phyloP scores from a whole-genome alignment of 2,113 vertebrate genomes.

The Triplophysa rosa region DNA sequence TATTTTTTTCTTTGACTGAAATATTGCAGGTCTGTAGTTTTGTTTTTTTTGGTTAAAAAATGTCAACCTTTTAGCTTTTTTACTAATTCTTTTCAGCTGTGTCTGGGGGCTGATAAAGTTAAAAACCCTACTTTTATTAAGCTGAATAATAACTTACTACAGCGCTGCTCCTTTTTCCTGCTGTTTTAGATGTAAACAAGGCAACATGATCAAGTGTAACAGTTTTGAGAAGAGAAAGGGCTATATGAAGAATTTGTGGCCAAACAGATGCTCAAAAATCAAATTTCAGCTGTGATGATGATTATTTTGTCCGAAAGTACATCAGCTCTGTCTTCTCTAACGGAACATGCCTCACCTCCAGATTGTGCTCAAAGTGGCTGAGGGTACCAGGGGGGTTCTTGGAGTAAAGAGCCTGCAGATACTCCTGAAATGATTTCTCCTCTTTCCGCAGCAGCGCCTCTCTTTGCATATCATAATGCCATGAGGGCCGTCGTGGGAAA shows the following conservation, averaged over 20 bases:
- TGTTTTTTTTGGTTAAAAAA: too few species aligned
- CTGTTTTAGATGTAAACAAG: too few species aligned
- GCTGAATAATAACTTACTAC: too few species aligned
- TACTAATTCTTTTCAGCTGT: too few species aligned
- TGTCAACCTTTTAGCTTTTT: too few species aligned
- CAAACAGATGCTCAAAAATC: not conserved
- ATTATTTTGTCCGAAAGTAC: not conserved
- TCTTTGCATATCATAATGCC: constrained; percentile 86
- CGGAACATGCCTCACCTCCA: constrained; percentile 77
- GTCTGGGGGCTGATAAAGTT: too few species aligned
- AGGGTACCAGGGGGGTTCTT: constrained; percentile 79
- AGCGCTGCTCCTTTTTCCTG: too few species aligned
- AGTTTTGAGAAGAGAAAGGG: too few species aligned
- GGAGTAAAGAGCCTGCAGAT: constrained; percentile 80
- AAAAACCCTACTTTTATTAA: too few species aligned
- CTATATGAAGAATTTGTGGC: not conserved
- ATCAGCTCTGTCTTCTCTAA: not conserved
- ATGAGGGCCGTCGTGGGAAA: constrained; percentile 86
- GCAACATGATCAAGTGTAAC: not conserved
- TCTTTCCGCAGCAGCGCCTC: constrained; percentile 82
- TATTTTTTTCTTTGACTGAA: not conserved
- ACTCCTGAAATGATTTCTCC: constrained; percentile 84
- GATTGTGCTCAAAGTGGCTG: constrained; percentile 92
- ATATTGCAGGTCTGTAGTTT: too few species aligned
- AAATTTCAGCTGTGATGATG: not conserved